Conservation (phyloP, 1,140 invertebrate genomes). For the Cyclina sinensis region DNA sequence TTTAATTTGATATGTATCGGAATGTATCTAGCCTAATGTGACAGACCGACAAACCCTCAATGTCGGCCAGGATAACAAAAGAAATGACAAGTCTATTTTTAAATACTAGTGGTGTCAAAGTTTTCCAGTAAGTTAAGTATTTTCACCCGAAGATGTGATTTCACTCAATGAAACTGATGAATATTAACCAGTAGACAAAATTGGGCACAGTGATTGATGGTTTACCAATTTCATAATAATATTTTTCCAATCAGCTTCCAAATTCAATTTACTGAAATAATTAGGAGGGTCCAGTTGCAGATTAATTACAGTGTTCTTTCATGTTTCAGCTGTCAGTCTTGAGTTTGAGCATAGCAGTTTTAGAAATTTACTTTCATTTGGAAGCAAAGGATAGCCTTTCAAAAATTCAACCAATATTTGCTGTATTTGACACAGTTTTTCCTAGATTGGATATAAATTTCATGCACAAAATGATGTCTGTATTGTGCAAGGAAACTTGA, state of each 20-base stretch:
- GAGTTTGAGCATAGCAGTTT: too few species aligned
- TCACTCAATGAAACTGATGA: conserved; percentile 33
- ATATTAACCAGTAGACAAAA: conserved; percentile 54
- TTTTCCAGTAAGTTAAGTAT: conserved; percentile 26
- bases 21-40: conserved; percentile 53
- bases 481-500: background rate
- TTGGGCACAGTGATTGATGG: conserved; percentile 56
- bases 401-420: too few species aligned
- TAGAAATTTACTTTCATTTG: too few species aligned
- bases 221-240: conserved; percentile 64
- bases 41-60: conserved; percentile 38
- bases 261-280: conserved; percentile 64
- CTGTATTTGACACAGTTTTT: background rate
- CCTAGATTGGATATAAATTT: background rate
- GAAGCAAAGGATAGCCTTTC: too few species aligned
- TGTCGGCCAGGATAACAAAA: conserved; percentile 52
- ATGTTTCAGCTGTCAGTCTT: background rate
- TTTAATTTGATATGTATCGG: conserved; percentile 67
- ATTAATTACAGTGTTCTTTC: conserved; percentile 61
- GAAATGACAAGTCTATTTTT: conserved; percentile 67
- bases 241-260: conserved; percentile 66
- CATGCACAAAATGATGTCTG: conserved; percentile 30
- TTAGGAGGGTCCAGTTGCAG: conserved; percentile 52
- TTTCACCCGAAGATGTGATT: conserved; percentile 20
- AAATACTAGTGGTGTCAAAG: conserved; percentile 37